Conservation (phyloP, 1,140 invertebrate species). For the Trialeurodes vaporariorum region DNA sequence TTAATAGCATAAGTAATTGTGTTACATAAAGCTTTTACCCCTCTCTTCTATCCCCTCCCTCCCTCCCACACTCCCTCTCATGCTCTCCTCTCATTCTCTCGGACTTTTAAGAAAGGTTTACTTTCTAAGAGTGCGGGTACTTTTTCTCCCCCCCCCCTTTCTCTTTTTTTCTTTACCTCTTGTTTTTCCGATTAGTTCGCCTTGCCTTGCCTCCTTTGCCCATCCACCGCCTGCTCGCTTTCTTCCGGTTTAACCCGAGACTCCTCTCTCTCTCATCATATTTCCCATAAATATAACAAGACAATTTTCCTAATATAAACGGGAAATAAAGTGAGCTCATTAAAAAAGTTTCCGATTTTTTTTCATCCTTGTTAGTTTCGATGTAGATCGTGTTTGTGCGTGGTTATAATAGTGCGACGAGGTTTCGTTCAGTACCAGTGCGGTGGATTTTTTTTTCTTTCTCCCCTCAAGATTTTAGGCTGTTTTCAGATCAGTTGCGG, state of each 20-base stretch:
- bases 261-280: not conserved
- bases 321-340: not conserved
- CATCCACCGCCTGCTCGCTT: no score
- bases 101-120: not conserved
- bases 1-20: slow-evolving; percentile 1
- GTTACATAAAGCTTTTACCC: not conserved
- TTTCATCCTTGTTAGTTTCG: not conserved
- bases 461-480: no score
- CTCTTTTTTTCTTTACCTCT: no score
- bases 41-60: no score
- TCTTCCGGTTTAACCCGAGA: not conserved
- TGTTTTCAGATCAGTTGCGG: no score
- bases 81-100: no score
- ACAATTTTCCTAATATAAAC: not conserved
- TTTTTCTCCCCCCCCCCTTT: no score
- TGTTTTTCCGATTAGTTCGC: not conserved
- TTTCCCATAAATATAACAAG: not conserved
- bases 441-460: no score
- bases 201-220: no score
- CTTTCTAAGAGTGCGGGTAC: not conserved
- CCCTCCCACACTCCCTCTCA: no score
- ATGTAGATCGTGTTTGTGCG: not conserved
- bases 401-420: no score
- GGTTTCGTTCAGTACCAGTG: no score
- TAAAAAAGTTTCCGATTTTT: not conserved